Percentiles rank a stretch among this genome's conserved stretches.
Conservation (phyloP, 2,797 vertebrate species). For the Takifugu ocellatus region DNA sequence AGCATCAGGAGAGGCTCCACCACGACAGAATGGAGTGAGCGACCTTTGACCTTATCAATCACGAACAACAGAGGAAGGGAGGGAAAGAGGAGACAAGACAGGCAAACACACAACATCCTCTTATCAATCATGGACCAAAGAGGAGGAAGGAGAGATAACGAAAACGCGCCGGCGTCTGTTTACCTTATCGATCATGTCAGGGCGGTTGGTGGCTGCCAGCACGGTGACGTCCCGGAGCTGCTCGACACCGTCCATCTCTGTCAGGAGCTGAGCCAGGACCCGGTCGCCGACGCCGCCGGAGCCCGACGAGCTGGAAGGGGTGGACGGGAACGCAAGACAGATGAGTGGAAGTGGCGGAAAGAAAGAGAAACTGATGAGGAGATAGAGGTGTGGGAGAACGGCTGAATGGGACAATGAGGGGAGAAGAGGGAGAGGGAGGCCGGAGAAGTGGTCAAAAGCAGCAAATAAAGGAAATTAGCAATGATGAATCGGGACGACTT, state of each 20-base stretch:
- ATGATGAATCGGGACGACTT: constrained; percentile 9
- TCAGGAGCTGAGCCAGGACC: constrained; percentile 92
- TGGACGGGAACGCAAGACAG: constrained; percentile 14
- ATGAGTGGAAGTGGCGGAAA: constrained; percentile 18
- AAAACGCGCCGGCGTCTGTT: constrained; percentile 35
- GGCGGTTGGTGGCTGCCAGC: constrained; percentile 94
- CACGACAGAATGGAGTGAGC: constrained; percentile 20
- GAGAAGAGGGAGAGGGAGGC: constrained; percentile 8
- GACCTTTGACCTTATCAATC: constrained; percentile 65
- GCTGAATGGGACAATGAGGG: constrained; percentile 13
- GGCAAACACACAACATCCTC: constrained; percentile 46
- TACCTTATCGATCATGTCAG: constrained; percentile 98
- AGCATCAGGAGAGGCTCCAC: constrained; percentile 16
- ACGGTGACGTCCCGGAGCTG: constrained; percentile 90
- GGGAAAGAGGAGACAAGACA: constrained; percentile 30
- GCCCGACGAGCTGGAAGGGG: constrained; percentile 76
- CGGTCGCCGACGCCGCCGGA: constrained; percentile 87
- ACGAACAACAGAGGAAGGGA: constrained; percentile 40
- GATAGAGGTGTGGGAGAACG: neutral
- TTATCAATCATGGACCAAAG: constrained; percentile 63
- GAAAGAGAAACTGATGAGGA: constrained; percentile 3
- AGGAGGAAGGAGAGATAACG: constrained; percentile 42
- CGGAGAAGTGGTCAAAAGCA: neutral
- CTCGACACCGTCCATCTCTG: constrained; percentile 97
- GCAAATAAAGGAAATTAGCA: neutral